phyloP scores from a whole-genome alignment of 2,888 invertebrate species.

The Caenorhabditis angaria region DNA sequence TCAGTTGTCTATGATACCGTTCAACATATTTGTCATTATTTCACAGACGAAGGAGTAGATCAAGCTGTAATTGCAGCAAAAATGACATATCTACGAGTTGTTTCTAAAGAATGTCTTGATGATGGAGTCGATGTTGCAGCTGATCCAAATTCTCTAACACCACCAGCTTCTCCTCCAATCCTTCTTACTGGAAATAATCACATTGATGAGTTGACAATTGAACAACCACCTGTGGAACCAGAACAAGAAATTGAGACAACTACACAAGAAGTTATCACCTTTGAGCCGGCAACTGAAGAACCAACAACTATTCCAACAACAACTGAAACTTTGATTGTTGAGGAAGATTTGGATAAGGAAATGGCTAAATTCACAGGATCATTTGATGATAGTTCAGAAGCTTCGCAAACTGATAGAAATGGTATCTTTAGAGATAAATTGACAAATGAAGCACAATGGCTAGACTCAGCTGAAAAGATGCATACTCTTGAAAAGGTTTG shows the following conservation, averaged over 20 bases:
- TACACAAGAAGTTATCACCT: constrained; percentile 17
- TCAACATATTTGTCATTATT: constrained; percentile 70
- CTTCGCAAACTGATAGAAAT: constrained; percentile 29
- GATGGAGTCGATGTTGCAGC: constrained; percentile 24
- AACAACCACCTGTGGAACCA: constrained; percentile 31
- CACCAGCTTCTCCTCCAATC: constrained; percentile 30
- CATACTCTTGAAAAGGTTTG: constrained; percentile 15
- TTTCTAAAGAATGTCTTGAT: constrained; percentile 60
- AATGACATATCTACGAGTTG: constrained; percentile 68
- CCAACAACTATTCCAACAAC: constrained; percentile 7
- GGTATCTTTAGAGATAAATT: constrained; percentile 36
- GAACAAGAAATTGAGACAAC: neutral
- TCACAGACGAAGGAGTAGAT: constrained; percentile 58
- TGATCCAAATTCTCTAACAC: constrained; percentile 20
- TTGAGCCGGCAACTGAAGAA: constrained; percentile 5
- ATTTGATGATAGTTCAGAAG: constrained; percentile 23
- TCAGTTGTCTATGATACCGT: constrained; percentile 68
- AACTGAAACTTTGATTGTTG: constrained; percentile 22
- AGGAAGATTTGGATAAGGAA: constrained; percentile 33
- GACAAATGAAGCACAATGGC: constrained; percentile 20
- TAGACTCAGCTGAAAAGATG: constrained; percentile 39
- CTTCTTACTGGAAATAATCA: constrained; percentile 20
- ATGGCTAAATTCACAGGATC: constrained; percentile 34
- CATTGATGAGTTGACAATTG: constrained; percentile 22
- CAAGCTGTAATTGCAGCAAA: constrained; percentile 57